Base-by-base conservation (phyloP, 2,113 vertebrate genomes). In the Megaptera novaeangliae region DNA sequence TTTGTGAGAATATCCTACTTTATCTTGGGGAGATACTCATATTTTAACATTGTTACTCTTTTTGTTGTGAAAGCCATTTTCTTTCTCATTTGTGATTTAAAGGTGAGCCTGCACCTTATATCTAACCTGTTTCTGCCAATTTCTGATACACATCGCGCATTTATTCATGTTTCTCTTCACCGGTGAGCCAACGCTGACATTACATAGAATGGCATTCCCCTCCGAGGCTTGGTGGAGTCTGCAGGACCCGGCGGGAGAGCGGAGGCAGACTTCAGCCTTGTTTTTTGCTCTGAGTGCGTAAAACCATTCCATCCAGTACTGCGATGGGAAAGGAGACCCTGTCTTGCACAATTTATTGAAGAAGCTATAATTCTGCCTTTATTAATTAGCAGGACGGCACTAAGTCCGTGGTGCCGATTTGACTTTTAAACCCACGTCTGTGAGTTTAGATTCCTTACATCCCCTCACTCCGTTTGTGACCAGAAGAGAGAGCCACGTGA, bases 381-480 rank as follows among this genome's bases (percentile, higher is more conserved):
- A 6, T 52, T 25, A 20, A 29, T 93, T 27, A 61, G 31, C 31
- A 15, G 2, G 12, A 23, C 36, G 25, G 17, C 10, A 3, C 18
- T 3, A 3, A 20, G 20, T 83, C 69, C 0, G 0, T 27, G 68
- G 57, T 63, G 23, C 44, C 2, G 0, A 29, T 59, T 64, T 52
- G 10, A 20, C 36, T 39, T 44, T 8, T 63, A 46, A 71, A 2
- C 17, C 71, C 20, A 2, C 0, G 0, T 14, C 55, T 82, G 3
- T 49, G 57, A 59, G 20, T 34, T 46, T 52, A 18, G 36, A n/a
- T 6, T 29, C 36, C 39, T 46, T 44, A 4, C 0, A 13, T 17
- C 23, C 15, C 0, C n/a, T 34, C 8, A 0, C 41, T 41, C 2
- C 12, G 0, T 3, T 5, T 9, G 55, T 6, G 63, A 39, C 52